Percentiles rank a stretch among this genome's conserved stretches.
These are phyloP conservation scores for Falco concolor DNA, from an alignment of 2,797 vertebrate species.

Conservation along the genomic window DNA sequence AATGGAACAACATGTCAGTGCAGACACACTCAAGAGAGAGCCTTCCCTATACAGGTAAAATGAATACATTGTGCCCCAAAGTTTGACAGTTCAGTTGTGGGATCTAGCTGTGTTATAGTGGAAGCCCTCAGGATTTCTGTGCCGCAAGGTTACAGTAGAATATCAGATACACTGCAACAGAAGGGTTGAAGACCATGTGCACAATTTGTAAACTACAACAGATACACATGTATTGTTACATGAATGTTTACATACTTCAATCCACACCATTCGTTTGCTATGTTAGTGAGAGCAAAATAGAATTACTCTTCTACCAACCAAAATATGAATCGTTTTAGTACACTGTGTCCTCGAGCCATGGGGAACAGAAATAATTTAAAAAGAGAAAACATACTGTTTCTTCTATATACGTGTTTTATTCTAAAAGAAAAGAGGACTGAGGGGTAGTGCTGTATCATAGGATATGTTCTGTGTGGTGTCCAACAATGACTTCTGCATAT, in stretches of 20 bases:
- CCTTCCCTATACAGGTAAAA: constrained; percentile 87
- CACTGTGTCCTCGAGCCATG: background rate
- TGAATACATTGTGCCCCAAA: background rate
- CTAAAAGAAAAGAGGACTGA: background rate
- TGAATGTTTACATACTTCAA: background rate
- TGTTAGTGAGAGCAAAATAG: background rate
- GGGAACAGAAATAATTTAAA: background rate
- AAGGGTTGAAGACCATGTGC: background rate
- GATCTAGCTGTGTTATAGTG: background rate
- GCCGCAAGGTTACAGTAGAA: background rate
- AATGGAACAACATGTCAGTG: constrained; percentile 91
- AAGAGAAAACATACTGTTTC: background rate
- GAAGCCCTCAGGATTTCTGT: background rate
- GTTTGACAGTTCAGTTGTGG: background rate
- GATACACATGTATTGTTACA: background rate
- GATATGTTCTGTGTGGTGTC: background rate
- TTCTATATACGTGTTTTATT: background rate
- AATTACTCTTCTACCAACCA: background rate
- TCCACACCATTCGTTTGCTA: background rate
- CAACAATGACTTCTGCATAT: background rate
- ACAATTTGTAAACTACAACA: background rate
- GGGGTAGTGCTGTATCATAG: background rate
- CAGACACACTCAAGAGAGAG: constrained; percentile 89
- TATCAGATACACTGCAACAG: background rate
- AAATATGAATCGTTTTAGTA: background rate